These are phyloP conservation scores for Anableps anableps DNA, from an alignment of 2,797 vertebrate species.

Conservation along the genomic window DNA sequence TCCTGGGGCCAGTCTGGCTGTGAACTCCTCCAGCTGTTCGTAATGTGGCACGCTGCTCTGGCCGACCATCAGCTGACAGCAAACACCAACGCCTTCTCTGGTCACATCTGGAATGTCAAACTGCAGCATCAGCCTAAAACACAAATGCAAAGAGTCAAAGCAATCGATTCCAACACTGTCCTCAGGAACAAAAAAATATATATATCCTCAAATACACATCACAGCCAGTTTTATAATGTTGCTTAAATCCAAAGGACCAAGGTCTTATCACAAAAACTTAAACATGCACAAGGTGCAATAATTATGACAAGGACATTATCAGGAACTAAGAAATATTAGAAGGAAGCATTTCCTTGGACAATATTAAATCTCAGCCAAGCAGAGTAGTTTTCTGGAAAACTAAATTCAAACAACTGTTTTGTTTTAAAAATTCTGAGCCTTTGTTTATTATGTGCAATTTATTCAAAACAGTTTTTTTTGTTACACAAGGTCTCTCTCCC, in stretches of 20 bases:
- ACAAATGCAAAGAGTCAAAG: not conserved
- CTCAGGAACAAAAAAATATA: not conserved
- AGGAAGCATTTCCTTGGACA: not conserved
- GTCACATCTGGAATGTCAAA: conserved; percentile 93
- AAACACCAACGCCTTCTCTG: conserved; percentile 89
- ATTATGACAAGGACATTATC: not conserved
- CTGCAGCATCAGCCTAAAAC: conserved; percentile 86
- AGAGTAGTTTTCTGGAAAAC: no score
- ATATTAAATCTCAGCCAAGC: no score
- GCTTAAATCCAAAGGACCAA: no score
- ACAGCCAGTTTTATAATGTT: not conserved
- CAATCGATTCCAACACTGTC: not conserved
- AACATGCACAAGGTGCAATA: not conserved
- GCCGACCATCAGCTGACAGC: conserved; percentile 94
- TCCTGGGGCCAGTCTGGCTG: conserved; percentile 92
- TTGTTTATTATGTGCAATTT: no score
- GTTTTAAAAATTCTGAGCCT: no score
- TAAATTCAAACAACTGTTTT: no score
- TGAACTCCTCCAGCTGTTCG: conserved; percentile 93
- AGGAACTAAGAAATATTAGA: not conserved
- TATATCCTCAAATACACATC: not conserved
- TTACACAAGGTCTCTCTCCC: no score
- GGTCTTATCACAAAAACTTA: not conserved
- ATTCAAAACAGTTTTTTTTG: no score
- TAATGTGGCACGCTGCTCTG: conserved; percentile 98